Percentiles rank a stretch among this genome's conserved stretches.
Conservation (phyloP, 2,113 vertebrate genomes). For the Clarias gariepinus region DNA sequence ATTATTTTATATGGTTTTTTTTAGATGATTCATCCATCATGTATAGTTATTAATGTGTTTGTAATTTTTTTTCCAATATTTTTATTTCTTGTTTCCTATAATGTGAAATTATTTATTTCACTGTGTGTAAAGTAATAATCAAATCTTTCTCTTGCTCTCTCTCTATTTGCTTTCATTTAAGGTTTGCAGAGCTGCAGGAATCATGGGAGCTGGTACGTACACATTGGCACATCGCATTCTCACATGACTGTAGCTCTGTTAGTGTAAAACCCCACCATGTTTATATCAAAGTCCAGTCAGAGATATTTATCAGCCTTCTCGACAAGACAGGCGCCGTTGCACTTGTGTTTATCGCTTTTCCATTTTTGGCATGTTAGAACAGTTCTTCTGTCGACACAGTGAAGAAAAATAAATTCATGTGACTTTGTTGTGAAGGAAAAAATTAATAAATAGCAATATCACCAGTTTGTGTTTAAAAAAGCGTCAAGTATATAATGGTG, state of each 20-base stretch:
- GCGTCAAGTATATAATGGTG: background rate
- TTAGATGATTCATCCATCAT: background rate
- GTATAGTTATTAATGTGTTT: background rate
- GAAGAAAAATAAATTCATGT: background rate
- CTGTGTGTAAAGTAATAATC: background rate
- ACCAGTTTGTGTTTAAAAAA: background rate
- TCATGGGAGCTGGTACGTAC: slow-evolving; percentile 73
- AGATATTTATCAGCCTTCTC: background rate
- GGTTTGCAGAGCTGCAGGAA: slow-evolving; percentile 59
- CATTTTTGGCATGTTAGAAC: background rate
- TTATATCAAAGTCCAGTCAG: background rate
- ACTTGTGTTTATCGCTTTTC: background rate
- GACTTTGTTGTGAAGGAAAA: background rate
- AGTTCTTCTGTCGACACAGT: background rate
- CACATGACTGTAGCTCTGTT: background rate
- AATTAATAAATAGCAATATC: background rate
- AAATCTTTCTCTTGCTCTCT: background rate
- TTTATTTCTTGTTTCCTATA: background rate
- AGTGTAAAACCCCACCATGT: background rate
- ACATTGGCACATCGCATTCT: background rate
- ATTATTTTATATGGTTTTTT: background rate
- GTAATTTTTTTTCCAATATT: background rate
- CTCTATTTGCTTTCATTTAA: background rate
- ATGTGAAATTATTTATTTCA: background rate
- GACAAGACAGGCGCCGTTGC: background rate